These are phyloP conservation scores for Glomeris marginata DNA, from an alignment of 2,888 invertebrate genomes.

Conservation along the genomic window DNA sequence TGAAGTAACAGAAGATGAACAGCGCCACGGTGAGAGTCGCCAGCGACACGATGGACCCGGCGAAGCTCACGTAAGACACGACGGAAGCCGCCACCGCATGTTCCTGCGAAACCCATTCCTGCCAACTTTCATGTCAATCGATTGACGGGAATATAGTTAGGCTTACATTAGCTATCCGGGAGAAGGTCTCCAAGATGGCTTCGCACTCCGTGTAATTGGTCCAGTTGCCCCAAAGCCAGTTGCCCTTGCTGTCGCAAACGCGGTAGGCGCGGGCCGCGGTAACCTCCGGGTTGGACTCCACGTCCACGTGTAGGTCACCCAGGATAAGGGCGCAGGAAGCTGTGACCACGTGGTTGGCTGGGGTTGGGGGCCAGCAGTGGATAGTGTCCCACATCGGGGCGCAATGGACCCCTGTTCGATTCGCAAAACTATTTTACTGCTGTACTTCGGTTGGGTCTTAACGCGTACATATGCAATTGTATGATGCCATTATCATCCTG, in stretches of 20 bases:
- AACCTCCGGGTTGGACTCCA: background rate
- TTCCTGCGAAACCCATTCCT: conserved; percentile 2
- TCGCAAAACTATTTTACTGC: background rate
- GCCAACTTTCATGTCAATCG: too few relatives aligned
- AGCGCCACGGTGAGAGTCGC: conserved; percentile 29
- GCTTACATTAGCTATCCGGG: background rate
- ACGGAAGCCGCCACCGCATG: conserved; percentile 19
- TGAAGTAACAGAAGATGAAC: conserved; percentile 33
- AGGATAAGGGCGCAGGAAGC: conserved; percentile 8
- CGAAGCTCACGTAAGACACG: conserved; percentile 31
- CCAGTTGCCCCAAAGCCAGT: conserved; percentile 24
- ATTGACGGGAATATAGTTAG: background rate
- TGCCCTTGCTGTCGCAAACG: conserved; percentile 20
- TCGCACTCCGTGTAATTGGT: conserved; percentile 25
- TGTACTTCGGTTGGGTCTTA: too few relatives aligned
- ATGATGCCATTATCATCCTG: too few relatives aligned
- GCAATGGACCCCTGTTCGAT: conserved; percentile 14
- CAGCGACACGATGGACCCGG: conserved; percentile 29
- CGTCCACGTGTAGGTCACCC: conserved; percentile 4
- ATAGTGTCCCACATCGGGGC: conserved; percentile 17
- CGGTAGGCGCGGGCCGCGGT: conserved; percentile 21
- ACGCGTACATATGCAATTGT: too few relatives aligned
- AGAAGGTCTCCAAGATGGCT: background rate
- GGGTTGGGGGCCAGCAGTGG: conserved; percentile 19
- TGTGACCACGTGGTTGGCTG: conserved; percentile 14